Conservation (phyloP, 2,113 vertebrate species). For the Mormyrus iriodes region DNA sequence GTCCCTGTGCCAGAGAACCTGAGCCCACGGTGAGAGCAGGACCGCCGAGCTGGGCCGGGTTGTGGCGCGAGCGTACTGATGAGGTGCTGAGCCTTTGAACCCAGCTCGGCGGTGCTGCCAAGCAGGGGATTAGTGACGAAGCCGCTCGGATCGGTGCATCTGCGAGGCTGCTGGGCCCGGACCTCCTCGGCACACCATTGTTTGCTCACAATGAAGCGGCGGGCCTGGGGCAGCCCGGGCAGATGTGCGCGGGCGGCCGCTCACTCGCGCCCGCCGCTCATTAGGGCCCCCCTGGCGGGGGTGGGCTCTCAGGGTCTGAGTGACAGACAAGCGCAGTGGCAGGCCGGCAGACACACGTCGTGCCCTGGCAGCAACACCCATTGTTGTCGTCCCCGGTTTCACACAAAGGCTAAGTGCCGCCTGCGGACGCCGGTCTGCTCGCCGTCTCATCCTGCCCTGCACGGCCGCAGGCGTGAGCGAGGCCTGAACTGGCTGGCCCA, state of each 20-base stretch:
- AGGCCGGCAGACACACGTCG: slow-evolving; percentile 46
- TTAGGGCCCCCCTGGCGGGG: slow-evolving; percentile 26
- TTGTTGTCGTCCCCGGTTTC: slow-evolving; percentile 65
- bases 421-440: slow-evolving; percentile 21
- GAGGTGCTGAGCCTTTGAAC: slow-evolving; percentile 10
- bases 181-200: slow-evolving; percentile 62
- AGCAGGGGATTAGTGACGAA: slow-evolving; percentile 35
- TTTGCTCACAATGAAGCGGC: slow-evolving; percentile 68
- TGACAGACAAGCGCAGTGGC: slow-evolving; percentile 55
- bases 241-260: slow-evolving; percentile 59
- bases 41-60: not conserved
- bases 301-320: slow-evolving; percentile 34
- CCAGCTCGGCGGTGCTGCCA: slow-evolving; percentile 19
- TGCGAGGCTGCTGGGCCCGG: slow-evolving; percentile 64
- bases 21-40: not conserved
- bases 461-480: not conserved
- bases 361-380: slow-evolving; percentile 44
- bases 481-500: not conserved
- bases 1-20: not conserved
- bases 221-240: slow-evolving; percentile 36
- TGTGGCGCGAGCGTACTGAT: not conserved
- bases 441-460: not conserved
- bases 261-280: slow-evolving; percentile 58
- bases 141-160: slow-evolving; percentile 51
- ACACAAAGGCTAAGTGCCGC: slow-evolving; percentile 65